Evolutionary conservation across 2,113 vertebrate genomes (phyloP), one percentile per base, ranked within the genome.

Genomic region (Pavo muticus): DNA sequence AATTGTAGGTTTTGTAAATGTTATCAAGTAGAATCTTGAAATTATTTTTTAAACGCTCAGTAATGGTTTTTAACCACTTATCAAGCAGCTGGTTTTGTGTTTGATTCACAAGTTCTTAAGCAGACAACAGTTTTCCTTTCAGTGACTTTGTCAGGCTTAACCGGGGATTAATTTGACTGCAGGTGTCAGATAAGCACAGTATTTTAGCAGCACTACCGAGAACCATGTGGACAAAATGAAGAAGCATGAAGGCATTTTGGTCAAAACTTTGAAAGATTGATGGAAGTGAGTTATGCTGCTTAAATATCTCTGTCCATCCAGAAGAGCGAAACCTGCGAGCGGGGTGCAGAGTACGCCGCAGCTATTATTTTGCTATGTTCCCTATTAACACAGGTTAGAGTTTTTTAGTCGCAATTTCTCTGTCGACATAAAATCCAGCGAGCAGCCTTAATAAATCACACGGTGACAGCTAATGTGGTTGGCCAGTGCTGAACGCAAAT

Each of bases 401-500:
- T 93, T 87, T 89, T 97, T 97, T 93, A 94, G 97, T 96, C 86
- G 0, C 80, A 88, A 20, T 95, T 97, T 87, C 85, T 95, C 86
- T 83, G 93, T 97, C 35, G 24, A 97, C 97, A 95, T 97, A 96
- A 98, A 97, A 97, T 97, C 96, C 93, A 96, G 94, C 95, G 96
- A 97, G 96, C 86, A 91, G 84, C 82, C 76, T 93, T 95, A 92
- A 98, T 98, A 97, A 98, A 98, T 98, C 98, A 97, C 20, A 74
- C 60, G 19, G 30, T 87, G 95, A 98, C 97, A 93, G 96, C 97
- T 97, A 80, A 97, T 35, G 88, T 95, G 97, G 97, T 98, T 98
- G 97, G 97, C 94, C 95, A 92, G 85, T 69, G 68, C 94, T 97
- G 91, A 98, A 98, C 98, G 98, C 96, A 96, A 98, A 97, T 96